These are phyloP conservation scores for Halichondria panicea DNA, from an alignment of 37 sponge, comb jelly and placozoan genomes.

Conservation along the genomic window DNA sequence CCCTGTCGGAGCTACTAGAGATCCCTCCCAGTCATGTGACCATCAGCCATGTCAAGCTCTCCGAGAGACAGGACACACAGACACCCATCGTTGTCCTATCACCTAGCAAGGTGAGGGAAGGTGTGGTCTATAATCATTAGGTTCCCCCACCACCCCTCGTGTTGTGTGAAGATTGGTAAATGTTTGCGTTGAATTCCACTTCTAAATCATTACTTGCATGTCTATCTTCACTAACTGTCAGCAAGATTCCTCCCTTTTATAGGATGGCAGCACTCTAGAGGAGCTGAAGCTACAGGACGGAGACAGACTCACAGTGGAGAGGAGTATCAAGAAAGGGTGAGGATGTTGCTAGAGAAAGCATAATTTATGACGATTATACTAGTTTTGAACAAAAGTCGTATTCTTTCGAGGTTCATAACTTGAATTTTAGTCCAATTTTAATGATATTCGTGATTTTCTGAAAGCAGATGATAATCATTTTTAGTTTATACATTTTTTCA, in stretches of 20 bases:
- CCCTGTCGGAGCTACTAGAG: constrained; percentile 2
- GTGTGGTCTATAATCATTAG: too few relatives aligned
- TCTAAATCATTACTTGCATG: neutral
- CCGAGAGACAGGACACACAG: neutral
- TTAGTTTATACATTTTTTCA: too few relatives aligned
- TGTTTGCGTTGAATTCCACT: too few relatives aligned
- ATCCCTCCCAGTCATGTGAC: constrained; percentile 10
- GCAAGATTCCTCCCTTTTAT: neutral
- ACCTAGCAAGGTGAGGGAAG: constrained; percentile 19
- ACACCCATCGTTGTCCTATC: constrained; percentile 9
- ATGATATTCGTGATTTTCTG: too few relatives aligned
- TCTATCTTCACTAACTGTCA: neutral
- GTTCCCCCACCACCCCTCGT: too few relatives aligned
- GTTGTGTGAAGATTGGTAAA: too few relatives aligned
- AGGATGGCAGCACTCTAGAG: constrained; percentile 44
- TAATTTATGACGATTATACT: too few relatives aligned
- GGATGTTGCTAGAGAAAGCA: neutral
- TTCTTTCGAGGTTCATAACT: too few relatives aligned
- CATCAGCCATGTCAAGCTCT: constrained; percentile 47
- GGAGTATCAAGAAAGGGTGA: constrained; percentile 55
- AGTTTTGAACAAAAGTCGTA: too few relatives aligned
- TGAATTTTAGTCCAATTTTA: too few relatives aligned
- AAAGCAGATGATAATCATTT: too few relatives aligned
- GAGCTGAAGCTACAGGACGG: constrained; percentile 55
- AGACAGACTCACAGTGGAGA: constrained; percentile 61